Evolutionary conservation across 2,888 invertebrate genomes (phyloP).

Genomic region (Platerodrilus igneus): DNA sequence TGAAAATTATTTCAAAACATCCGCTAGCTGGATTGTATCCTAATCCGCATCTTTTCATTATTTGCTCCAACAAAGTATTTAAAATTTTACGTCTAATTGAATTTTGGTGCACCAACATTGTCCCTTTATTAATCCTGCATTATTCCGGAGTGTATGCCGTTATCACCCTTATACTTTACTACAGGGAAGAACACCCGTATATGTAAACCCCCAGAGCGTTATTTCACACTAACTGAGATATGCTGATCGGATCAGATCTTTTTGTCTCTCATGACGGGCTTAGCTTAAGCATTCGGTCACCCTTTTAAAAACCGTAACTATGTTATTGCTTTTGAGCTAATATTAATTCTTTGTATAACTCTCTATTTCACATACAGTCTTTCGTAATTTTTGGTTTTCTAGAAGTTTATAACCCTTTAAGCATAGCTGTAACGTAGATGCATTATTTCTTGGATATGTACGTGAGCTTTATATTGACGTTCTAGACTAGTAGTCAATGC

Average conservation of each 20-base stretch:
- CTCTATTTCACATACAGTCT: too few species aligned
- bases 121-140: conserved; percentile 31
- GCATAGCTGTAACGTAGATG: too few species aligned
- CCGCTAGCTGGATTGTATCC: too few species aligned
- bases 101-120: conserved; percentile 29
- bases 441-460: too few species aligned
- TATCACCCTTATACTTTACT: conserved; percentile 25
- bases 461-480: conserved; percentile 4
- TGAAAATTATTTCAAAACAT: too few species aligned
- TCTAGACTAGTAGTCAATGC: conserved; percentile 7
- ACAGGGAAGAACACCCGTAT: conserved; percentile 19
- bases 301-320: too few species aligned
- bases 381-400: too few species aligned
- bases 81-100: conserved; percentile 32
- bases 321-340: too few species aligned
- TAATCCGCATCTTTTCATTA: too few species aligned
- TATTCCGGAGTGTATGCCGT: conserved; percentile 26
- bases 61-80: conserved; percentile 10
- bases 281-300: conserved; percentile 34
- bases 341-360: too few species aligned
- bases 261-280: conserved; percentile 31
- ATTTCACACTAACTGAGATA: conserved; percentile 45
- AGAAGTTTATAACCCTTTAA: too few species aligned
- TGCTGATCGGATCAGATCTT: conserved; percentile 40
- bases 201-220: conserved; percentile 42